Evolutionary conservation across 2,113 vertebrate species (phyloP), one percentile per base, ranked within the genome.

Genomic region (Apteryx owenii): DNA sequence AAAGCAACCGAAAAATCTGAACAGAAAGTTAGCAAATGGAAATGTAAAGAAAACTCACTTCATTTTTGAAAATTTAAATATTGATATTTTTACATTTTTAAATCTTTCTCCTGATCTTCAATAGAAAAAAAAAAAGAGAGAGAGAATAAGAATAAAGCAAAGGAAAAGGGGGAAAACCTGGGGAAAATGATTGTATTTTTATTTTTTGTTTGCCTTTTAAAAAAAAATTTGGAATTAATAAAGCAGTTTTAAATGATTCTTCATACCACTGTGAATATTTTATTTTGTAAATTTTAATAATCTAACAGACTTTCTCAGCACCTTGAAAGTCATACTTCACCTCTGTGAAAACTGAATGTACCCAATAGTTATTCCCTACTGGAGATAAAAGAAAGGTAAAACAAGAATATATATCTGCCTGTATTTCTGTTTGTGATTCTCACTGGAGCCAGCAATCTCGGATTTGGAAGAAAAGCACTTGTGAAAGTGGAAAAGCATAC

Each of bases 81-180:
- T 40, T 1, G 40, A 31, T 25, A 40, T 36, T 6, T 81, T 92
- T 46, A 38, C 1, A 19, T 38, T 36, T 40, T 44, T 9, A 38
- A 29, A 1, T 21, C 2, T 64, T 54, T 60, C 5, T 60, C 8
- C 61, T 28, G 4, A 53, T 13, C 53, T 31, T 51, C 12, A 46
- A 19, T 15, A 77, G 36, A 36, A 42, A 68, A 85, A 66, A 76
- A 9, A 0, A 44, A 66, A 76, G 82, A 60, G 9, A 93, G 4
- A 2, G 44, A 73, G 20, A 51, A 69, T 13, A 65, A 4, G 2
- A 82, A 76, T 40, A 50, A 7, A 68, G 2, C 18, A 33, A 4
- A 44, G 9, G 44, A 78, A 78, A 78, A 33, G 3, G 0, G 2
- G 0, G 14, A 10, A 68, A 82, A 8, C 1, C 7, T 70, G 1